These are phyloP conservation scores for Connochaetes taurinus DNA, from an alignment of 2,113 vertebrate genomes.

Conservation along the genomic window DNA sequence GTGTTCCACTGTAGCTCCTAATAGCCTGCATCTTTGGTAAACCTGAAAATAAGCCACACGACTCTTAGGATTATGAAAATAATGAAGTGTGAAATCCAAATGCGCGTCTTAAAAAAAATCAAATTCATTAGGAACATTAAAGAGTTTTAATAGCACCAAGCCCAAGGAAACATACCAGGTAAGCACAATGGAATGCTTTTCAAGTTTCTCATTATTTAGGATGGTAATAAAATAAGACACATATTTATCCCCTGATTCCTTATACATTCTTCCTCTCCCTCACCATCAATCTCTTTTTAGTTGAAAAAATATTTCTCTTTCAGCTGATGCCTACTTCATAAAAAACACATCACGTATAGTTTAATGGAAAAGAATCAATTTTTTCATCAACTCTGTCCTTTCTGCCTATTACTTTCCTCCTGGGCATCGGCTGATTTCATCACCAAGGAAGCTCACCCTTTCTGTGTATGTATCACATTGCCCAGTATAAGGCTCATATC, in stretches of 20 bases:
- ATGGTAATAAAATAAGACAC: background rate
- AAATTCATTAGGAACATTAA: background rate
- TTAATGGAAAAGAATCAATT: slow-evolving; percentile 71
- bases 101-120: background rate
- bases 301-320: slow-evolving; percentile 65
- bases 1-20: slow-evolving; percentile 87
- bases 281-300: slow-evolving; percentile 19
- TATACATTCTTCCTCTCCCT: background rate
- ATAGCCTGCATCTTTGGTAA: slow-evolving; percentile 95
- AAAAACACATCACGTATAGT: slow-evolving; percentile 61
- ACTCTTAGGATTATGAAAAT: background rate
- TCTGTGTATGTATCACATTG: background rate
- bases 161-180: background rate
- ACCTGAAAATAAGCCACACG: slow-evolving; percentile 75
- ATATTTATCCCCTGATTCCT: background rate
- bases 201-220: slow-evolving; percentile 11
- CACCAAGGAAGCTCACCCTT: slow-evolving; percentile 5
- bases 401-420: slow-evolving; percentile 52
- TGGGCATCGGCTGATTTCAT: slow-evolving; percentile 43
- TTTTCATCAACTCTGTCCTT: slow-evolving; percentile 66
- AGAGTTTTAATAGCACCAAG: background rate
- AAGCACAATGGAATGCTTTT: background rate
- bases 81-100: background rate
- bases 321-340: slow-evolving; percentile 52
- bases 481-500: slow-evolving; percentile 33